Percentiles rank a stretch among this genome's conserved stretches.
Conservation (phyloP, 1,140 invertebrate genomes). For the Euwallacea similis region DNA sequence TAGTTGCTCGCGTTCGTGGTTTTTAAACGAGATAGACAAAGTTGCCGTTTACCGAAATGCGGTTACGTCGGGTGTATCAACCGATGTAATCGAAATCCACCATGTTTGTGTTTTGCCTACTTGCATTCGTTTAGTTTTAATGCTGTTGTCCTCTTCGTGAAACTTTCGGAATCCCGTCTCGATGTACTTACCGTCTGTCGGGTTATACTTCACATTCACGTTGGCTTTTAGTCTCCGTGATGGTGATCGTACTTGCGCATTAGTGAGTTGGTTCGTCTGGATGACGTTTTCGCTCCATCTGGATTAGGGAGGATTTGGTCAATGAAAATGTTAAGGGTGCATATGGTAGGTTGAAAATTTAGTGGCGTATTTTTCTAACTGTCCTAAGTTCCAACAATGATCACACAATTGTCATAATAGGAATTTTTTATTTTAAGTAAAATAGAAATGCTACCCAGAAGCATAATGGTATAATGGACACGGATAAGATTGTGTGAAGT, state of each 20-base stretch:
- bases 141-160: background rate
- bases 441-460: too few relatives aligned
- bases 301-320: background rate
- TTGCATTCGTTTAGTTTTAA: background rate
- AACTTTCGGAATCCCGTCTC: too few relatives aligned
- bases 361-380: too few relatives aligned
- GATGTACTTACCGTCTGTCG: too few relatives aligned
- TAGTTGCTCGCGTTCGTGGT: background rate
- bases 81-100: background rate
- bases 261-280: background rate
- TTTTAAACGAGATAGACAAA: background rate
- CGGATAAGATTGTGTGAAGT: too few relatives aligned
- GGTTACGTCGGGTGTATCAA: conserved; percentile 3
- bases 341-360: conserved; percentile 16
- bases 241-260: conserved; percentile 12
- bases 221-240: background rate
- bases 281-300: conserved; percentile 9
- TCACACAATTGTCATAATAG: too few relatives aligned
- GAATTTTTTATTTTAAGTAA: too few relatives aligned
- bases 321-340: conserved; percentile 29
- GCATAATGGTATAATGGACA: too few relatives aligned
- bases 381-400: too few relatives aligned
- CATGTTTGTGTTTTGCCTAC: background rate
- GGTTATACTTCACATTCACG: too few relatives aligned
- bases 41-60: background rate